Percentiles rank a stretch among this genome's conserved stretches.
Conservation (phyloP, 2,888 invertebrate species). For the Tetranychus piercei region DNA sequence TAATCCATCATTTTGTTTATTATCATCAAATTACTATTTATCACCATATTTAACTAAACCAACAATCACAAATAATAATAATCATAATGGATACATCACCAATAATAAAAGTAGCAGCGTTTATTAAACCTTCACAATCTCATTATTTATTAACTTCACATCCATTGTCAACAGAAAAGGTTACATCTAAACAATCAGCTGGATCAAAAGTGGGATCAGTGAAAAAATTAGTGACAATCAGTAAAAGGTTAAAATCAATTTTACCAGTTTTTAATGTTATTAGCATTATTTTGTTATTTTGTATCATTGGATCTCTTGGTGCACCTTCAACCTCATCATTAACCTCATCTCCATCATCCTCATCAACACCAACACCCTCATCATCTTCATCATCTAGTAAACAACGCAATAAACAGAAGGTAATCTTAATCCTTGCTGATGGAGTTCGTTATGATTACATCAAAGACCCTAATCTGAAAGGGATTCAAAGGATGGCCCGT, state of each 20-base stretch:
- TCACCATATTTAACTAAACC: background rate
- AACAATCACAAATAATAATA: background rate
- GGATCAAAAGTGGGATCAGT: background rate
- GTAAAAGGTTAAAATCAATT: background rate
- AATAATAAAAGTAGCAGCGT: background rate
- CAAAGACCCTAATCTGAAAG: constrained; percentile 12
- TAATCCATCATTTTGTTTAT: background rate
- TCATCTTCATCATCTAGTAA: background rate
- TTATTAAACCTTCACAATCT: background rate
- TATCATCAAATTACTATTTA: background rate
- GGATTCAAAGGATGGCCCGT: constrained; percentile 22
- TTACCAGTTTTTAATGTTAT: background rate
- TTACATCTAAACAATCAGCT: background rate
- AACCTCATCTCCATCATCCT: background rate
- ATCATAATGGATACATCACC: background rate
- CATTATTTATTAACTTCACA: background rate
- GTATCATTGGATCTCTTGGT: background rate
- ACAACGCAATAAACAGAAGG: constrained; percentile 8
- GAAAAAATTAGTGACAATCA: background rate
- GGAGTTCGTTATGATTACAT: constrained; percentile 20
- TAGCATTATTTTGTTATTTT: background rate
- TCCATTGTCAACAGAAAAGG: background rate
- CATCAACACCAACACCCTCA: background rate
- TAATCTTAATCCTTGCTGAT: constrained; percentile 20
- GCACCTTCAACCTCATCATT: background rate